phyloP scores from a whole-genome alignment of 2,113 vertebrate genomes.

The Pterocles orientalis region DNA sequence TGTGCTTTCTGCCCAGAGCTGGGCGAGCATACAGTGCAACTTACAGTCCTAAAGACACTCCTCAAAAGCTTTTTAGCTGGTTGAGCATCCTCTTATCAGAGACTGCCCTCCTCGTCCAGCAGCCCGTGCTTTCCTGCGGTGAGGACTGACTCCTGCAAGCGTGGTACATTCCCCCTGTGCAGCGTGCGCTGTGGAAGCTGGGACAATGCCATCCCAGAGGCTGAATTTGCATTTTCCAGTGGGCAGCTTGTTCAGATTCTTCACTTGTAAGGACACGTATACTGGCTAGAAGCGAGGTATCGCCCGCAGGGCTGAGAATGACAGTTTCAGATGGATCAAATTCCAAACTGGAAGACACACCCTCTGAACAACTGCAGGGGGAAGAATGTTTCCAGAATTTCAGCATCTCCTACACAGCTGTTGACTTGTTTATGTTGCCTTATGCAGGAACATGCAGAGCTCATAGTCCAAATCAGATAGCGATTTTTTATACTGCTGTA shows the following conservation, averaged over 20 bases:
- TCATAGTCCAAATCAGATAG: neutral
- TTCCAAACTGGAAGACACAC: slow-evolving; percentile 37
- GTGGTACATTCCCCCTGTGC: fast-evolving
- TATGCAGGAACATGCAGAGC: neutral
- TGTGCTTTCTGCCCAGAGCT: neutral
- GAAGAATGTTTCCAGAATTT: neutral
- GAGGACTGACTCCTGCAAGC: neutral
- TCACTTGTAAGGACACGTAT: slow-evolving; percentile 35
- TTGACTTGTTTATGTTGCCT: neutral
- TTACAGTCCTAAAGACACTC: neutral
- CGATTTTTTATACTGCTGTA: neutral
- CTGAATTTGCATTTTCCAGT: neutral
- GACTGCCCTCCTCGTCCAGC: neutral
- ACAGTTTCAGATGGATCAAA: slow-evolving; percentile 5
- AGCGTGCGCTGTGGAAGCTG: fast-evolving
- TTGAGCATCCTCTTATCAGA: neutral
- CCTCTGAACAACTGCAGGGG: neutral
- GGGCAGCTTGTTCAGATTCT: neutral
- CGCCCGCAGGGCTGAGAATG: slow-evolving; percentile 11
- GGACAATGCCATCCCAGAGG: neutral
- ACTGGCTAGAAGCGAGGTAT: neutral
- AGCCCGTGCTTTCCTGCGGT: fast-evolving
- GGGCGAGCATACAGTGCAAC: fast-evolving
- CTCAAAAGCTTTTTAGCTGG: neutral
- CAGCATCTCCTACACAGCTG: neutral